Evolutionary conservation across 2,888 invertebrate species (phyloP), one percentile per base, ranked within the genome.

Genomic region (Eristalinus sepulchralis): DNA sequence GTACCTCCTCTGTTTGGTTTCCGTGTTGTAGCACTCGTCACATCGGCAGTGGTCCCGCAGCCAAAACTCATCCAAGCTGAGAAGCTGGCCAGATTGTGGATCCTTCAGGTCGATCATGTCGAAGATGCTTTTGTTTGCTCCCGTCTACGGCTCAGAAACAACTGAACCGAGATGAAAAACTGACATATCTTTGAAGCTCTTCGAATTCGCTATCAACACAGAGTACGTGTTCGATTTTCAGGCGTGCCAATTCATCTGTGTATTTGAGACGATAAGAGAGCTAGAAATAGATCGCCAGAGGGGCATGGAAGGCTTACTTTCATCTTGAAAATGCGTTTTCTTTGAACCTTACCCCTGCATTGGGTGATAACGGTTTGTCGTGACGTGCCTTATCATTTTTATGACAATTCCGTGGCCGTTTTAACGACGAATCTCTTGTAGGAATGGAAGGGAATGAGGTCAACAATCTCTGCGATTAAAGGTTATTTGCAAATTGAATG

Each of bases 1-100:
- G 34, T 92, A 91, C 70, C 93, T 94, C 88, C 95, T 94, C 91
- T 96, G 96, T 83, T 93, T 93, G 0, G 95, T 95, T 33, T 91
- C 91, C 0, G 91, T 89, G 89, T 95, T 94, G 89, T 95, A 95
- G 88, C 96, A 96, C 34, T 91, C 89, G 0, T 90, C 77, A 90
- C 96, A 96, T 80, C 95, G 90, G 76, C 93, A 93, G 86, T 93
- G 93, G 88, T 93, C 93, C 2, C 93, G 90, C n/a, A 92, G 88
- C 92, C 92, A 93, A 88, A 91, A 90, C n/a, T 88, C 27, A 17
- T 86, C 39, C 57, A 86, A 59, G 3, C 53, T 66, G 22, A 86
- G 71, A 0, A 22, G 22, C 24, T 75, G 75, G 2, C 6, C 34
- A 10, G 60, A 66, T 47, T 79, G 78, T 55, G 62, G 33, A 71